phyloP scores from a whole-genome alignment of 2,888 invertebrate species.

The Caradrina clavipalpis region DNA sequence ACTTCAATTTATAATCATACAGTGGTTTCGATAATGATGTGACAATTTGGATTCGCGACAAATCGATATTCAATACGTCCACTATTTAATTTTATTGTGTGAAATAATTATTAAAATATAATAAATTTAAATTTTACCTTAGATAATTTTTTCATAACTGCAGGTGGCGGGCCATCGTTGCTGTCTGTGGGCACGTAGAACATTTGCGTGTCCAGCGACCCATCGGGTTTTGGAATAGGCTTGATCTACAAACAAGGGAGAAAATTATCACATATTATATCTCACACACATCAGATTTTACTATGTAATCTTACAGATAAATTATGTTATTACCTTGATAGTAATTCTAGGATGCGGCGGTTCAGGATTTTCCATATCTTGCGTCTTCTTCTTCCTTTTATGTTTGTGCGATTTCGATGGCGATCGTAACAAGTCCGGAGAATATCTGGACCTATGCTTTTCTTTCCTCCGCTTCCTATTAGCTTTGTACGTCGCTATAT shows the following conservation, averaged over 20 bases:
- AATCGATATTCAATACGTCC: too few species aligned
- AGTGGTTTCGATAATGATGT: too few species aligned
- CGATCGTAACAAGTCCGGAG: constrained; percentile 92
- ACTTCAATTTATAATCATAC: too few species aligned
- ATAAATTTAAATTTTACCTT: constrained; percentile 72
- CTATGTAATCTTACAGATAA: not conserved
- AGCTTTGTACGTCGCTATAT: constrained; percentile 90
- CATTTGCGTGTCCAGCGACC: constrained; percentile 94
- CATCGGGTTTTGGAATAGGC: constrained; percentile 95
- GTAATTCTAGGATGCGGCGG: constrained; percentile 94
- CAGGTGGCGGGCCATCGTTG: constrained; percentile 89
- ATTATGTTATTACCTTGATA: constrained; percentile 91
- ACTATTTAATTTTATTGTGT: too few species aligned
- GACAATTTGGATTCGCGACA: too few species aligned
- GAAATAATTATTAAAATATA: too few species aligned
- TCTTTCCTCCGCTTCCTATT: constrained; percentile 94
- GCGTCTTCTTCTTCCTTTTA: constrained; percentile 95
- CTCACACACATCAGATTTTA: not conserved
- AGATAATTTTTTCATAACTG: constrained; percentile 82
- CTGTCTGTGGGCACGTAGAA: constrained; percentile 94
- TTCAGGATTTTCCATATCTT: constrained; percentile 91
- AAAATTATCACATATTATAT: not conserved
- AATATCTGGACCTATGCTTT: constrained; percentile 94
- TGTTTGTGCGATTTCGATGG: constrained; percentile 95
- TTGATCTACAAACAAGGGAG: constrained; percentile 91